Conservation (phyloP, 2,797 vertebrate species). For the Agapornis canus region DNA sequence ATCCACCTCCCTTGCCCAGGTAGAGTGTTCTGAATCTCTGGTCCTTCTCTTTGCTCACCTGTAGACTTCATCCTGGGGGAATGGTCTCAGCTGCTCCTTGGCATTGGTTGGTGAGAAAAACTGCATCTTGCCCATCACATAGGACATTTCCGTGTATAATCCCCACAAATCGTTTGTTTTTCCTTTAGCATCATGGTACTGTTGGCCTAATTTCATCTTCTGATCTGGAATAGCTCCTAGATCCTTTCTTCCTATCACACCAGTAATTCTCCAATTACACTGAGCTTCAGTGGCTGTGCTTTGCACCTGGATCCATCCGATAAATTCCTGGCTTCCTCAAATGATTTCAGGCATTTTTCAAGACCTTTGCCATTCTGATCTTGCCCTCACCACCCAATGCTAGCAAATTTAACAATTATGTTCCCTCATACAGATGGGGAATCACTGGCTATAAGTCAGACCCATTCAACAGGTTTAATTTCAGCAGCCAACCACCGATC, state of each 20-base stretch:
- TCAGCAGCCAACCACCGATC: background rate
- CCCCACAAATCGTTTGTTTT: background rate
- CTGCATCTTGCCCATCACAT: background rate
- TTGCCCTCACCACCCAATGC: background rate
- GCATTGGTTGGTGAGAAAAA: background rate
- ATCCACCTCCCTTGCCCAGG: accelerated
- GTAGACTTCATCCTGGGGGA: background rate
- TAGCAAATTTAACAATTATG: background rate
- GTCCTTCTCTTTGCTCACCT: background rate
- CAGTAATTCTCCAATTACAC: background rate
- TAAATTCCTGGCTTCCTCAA: background rate
- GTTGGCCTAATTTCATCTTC: background rate
- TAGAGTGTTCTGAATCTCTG: accelerated
- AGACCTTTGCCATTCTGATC: background rate
- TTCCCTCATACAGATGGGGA: background rate
- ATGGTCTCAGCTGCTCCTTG: background rate
- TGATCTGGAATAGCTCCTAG: background rate
- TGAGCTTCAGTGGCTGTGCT: background rate
- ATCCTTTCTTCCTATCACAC: background rate
- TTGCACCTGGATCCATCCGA: background rate
- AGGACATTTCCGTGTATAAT: background rate
- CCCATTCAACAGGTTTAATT: background rate
- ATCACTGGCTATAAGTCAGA: background rate
- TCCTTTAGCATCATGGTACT: background rate
- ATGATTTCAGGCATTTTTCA: background rate